Evolutionary conservation across 2,888 invertebrate genomes (phyloP).

Genomic region (Temnothorax ravouxi): DNA sequence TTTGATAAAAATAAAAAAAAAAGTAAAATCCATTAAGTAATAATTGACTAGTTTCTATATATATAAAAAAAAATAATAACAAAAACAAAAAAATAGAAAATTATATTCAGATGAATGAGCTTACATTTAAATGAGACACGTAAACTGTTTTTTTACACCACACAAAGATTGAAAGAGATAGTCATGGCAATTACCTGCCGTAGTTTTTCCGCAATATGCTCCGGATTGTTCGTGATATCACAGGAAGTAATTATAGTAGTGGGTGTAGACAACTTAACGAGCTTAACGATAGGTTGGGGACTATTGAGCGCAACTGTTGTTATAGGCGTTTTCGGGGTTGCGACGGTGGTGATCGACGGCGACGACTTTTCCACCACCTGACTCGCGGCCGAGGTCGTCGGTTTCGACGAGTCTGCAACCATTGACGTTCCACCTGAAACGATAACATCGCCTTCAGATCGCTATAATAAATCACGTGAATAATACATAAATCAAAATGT

Average conservation of each 20-base stretch:
- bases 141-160: not conserved
- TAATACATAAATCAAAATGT: not conserved
- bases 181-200: slow-evolving; percentile 89
- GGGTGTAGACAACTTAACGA: slow-evolving; percentile 82
- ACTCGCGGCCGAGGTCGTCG: slow-evolving; percentile 76
- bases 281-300: slow-evolving; percentile 83
- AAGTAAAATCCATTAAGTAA: not conserved
- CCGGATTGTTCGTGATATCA: slow-evolving; percentile 87
- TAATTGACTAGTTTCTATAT: too few relatives aligned
- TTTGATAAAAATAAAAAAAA: not conserved
- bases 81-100: not conserved
- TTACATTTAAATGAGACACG: not conserved
- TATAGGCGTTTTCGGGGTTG: slow-evolving; percentile 64
- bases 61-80: too few relatives aligned
- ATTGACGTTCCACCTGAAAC: slow-evolving; percentile 87
- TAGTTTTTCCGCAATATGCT: slow-evolving; percentile 93
- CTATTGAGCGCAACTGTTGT: slow-evolving; percentile 68
- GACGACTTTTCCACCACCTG: slow-evolving; percentile 84
- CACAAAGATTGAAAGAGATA: not conserved
- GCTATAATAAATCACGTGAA: not conserved
- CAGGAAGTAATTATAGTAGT: slow-evolving; percentile 75
- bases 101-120: not conserved
- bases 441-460: not conserved
- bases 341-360: slow-evolving; percentile 62
- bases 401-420: slow-evolving; percentile 80